phyloP scores from a whole-genome alignment of 2,113 vertebrate species.

The Anoplopoma fimbria region DNA sequence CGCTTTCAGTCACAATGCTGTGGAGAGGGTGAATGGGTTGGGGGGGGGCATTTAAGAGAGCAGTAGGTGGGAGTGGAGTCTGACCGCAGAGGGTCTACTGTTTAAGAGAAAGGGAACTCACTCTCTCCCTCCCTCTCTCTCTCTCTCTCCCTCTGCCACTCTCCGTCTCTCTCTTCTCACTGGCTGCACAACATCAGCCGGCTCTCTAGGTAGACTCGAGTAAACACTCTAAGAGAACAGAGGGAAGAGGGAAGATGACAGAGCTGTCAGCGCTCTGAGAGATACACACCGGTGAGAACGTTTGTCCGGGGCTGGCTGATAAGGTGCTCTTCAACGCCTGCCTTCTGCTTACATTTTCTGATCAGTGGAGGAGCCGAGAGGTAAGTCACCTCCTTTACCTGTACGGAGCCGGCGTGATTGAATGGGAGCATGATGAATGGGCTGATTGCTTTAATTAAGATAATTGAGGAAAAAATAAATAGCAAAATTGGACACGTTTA shows the following conservation, averaged over 20 bases:
- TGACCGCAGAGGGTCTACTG: conserved; percentile 86
- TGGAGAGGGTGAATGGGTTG: conserved; percentile 74
- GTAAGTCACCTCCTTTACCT: conserved; percentile 77
- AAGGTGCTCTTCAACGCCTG: conserved; percentile 33
- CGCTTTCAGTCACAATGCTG: conserved; percentile 82
- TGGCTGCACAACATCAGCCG: conserved; percentile 74
- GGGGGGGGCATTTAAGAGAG: conserved; percentile 80
- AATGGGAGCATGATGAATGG: conserved; percentile 27
- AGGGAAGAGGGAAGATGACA: conserved; percentile 76
- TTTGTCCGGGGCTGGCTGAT: conserved; percentile 56
- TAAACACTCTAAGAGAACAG: conserved; percentile 69
- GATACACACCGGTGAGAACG: conserved; percentile 59
- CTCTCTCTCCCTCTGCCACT: conserved; percentile 28
- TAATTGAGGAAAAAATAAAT: neutral
- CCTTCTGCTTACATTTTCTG: conserved; percentile 35
- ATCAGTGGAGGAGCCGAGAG: conserved; percentile 57
- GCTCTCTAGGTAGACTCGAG: conserved; percentile 73
- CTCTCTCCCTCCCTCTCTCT: conserved; percentile 66
- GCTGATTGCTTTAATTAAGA: conserved; percentile 32
- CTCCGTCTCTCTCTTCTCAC: conserved; percentile 57
- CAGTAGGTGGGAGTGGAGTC: conserved; percentile 84
- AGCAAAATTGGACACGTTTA: conserved; percentile 7
- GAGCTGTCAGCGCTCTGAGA: conserved; percentile 81
- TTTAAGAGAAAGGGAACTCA: conserved; percentile 85
- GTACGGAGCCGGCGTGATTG: conserved; percentile 26